Base-by-base conservation (phyloP, 1,140 invertebrate genomes). In the Brachionus angularis region DNA sequence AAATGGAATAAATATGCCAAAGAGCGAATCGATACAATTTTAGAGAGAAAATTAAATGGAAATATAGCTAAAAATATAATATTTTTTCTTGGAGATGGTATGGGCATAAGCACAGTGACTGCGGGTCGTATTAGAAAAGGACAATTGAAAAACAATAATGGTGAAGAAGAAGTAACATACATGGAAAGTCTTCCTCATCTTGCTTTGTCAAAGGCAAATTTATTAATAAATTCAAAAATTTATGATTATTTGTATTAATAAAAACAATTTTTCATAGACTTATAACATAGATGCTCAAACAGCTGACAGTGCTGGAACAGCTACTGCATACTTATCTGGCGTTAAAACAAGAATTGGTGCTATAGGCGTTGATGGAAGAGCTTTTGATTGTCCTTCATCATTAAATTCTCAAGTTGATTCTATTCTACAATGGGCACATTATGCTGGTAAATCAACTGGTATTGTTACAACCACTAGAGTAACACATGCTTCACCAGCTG, bases 71-170 rank as follows among this genome's bases (percentile, higher is more conserved):
- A 89, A 79, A 96, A 96, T 79, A 87, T 95, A 0, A 90, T 96
- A 23, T 74, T 96, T 0, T 96, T 96, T 76, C 82, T 96, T 7
- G 93, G 92, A 0, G 92, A 96, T 77, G 93, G 93, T 1, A 95
- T 97, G 92, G 91, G 92, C 5, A 85, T 90, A 0, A 87, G 89
- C 31, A 94, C 92, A 0, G 85, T 92, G n/a, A 92, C 91, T 0
- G 90, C 92, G 0, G 86, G 89, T 0, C 84, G 93, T 69, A 89
- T 90, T 61, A 82, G 86, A 61, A 84, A 85, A 74, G 88, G 87
- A 0, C 87, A 89, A 75, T 77, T 80, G 0, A 44, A 78, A 3
- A 83, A 83, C 0, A 73, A 74, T 16, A 81, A 84, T 8, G 88
- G 88, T 1, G 88, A 91, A 79, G 87, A 89, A 73, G 29, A 39